Evolutionary conservation across 1,140 invertebrate species (phyloP), one percentile per base, ranked within the genome.

Genomic region (Leptinotarsa undecemlineata): DNA sequence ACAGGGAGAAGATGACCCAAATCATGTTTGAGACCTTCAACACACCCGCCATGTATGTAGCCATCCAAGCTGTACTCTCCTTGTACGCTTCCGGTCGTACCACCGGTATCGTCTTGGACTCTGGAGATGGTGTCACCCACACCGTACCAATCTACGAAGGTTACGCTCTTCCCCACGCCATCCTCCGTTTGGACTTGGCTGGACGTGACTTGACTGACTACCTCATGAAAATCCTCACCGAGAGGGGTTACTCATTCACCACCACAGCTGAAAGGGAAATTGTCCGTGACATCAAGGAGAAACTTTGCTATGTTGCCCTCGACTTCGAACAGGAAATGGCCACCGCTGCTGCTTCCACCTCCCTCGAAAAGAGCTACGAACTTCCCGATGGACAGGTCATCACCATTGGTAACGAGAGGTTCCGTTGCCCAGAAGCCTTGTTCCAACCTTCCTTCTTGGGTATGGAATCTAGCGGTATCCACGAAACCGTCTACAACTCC

Each of bases 21-120:
- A 96, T 96, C 85, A 96, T 96, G 94, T 96, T 96, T 84, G 95
- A 97, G 85, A 96, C 95, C 79, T 96, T 96, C 91, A 96, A 96
- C 88, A 92, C 92, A 57, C 95, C 95, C 3, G 95, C 95, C 73
- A 96, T 96, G 94, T 96, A 97, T 84, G 95, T 97, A 4, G 94
- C 93, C 79, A 96, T 96, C 86, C 95, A 97, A 85, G 95, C 95
- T 78, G 95, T 97, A 64, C 90, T 97, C 68, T 96, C 95, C 20
- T 86, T 97, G 81, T 97, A 97, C 85, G 94, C 95, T 79, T 96
- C 95, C 84, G 95, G 95, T 89, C 93, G 96, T 91, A 97, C 95
- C 85, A 98, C 96, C 80, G 96, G 96, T 90, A 95, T 97, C 81
- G 95, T 97, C 4, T 86, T 97, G 74, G 95, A 97, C 85, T 94